Evolutionary conservation across 2,113 vertebrate species (phyloP).

Genomic region (Albula glossodonta): DNA sequence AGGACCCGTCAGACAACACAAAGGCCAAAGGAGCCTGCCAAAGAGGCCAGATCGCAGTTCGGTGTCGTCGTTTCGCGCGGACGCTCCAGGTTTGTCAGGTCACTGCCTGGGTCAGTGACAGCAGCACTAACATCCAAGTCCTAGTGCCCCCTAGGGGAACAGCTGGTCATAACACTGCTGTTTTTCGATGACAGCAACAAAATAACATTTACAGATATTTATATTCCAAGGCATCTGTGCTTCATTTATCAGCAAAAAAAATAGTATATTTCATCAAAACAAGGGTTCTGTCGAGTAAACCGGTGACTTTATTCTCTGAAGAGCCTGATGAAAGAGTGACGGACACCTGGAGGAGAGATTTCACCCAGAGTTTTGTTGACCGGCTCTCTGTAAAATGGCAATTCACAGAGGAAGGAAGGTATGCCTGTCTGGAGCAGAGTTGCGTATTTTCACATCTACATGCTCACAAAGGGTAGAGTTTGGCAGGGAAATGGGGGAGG

Average conservation of each 20-base stretch:
- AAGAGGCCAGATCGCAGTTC: constrained; percentile 9
- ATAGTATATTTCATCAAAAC: neutral
- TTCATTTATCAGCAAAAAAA: no score
- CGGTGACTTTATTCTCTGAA: neutral
- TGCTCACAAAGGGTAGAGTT: neutral
- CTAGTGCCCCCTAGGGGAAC: neutral
- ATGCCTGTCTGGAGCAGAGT: neutral
- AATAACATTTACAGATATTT: no score
- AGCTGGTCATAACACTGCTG: no score
- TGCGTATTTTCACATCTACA: neutral
- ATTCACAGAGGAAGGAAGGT: neutral
- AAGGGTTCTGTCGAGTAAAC: neutral
- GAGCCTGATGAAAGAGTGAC: neutral
- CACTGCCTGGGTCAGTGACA: neutral
- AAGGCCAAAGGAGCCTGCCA: neutral
- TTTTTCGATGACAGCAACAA: no score
- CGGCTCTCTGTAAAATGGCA: neutral
- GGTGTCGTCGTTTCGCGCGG: constrained; percentile 24
- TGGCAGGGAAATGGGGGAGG: neutral
- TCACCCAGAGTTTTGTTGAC: neutral
- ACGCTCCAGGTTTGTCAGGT: constrained; percentile 27
- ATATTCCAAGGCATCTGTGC: no score
- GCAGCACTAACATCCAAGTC: neutral
- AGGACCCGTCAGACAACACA: neutral
- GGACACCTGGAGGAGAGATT: neutral